Evolutionary conservation across 2,888 invertebrate genomes (phyloP).

Genomic region (Papilio gigon): DNA sequence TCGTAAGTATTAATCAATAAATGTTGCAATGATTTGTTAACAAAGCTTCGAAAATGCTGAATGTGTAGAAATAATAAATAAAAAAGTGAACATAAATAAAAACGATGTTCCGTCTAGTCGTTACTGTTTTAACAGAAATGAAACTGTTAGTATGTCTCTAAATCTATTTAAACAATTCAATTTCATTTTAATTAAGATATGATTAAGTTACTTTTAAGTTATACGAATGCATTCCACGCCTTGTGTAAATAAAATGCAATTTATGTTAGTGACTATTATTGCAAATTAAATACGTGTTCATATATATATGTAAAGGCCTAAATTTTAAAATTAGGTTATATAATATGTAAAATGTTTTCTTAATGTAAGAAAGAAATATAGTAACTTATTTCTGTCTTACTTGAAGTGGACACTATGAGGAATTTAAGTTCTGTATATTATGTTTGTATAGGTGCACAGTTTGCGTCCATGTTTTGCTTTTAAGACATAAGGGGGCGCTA

Average conservation of each 20-base stretch:
- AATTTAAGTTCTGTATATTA: constrained; percentile 4
- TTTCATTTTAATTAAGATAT: constrained; percentile 12
- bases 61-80: constrained; percentile 23
- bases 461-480: constrained; percentile 39
- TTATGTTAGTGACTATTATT: constrained; percentile 56
- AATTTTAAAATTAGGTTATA: constrained; percentile 28
- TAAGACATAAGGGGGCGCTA: constrained; percentile 15
- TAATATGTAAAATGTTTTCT: constrained; percentile 45
- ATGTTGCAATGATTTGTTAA: constrained; percentile 23
- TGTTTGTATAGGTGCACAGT: constrained; percentile 24
- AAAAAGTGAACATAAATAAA: constrained; percentile 1
- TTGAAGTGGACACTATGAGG: constrained; percentile 4
- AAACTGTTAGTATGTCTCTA: constrained; percentile 16
- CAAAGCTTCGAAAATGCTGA: constrained; percentile 18
- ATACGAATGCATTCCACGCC: constrained; percentile 52
- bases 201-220: constrained; percentile 23
- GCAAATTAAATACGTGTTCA: constrained; percentile 63
- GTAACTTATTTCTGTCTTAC: neutral
- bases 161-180: neutral
- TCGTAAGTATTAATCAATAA: neutral
- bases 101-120: constrained; percentile 37
- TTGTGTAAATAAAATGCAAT: constrained; percentile 56
- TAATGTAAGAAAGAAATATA: constrained; percentile 45
- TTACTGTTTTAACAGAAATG: constrained; percentile 6
- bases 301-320: constrained; percentile 35